Percentiles rank a stretch among this genome's conserved stretches.
phyloP scores from a whole-genome alignment of 2,797 vertebrate genomes.

The Kryptolebias ocellatus region DNA sequence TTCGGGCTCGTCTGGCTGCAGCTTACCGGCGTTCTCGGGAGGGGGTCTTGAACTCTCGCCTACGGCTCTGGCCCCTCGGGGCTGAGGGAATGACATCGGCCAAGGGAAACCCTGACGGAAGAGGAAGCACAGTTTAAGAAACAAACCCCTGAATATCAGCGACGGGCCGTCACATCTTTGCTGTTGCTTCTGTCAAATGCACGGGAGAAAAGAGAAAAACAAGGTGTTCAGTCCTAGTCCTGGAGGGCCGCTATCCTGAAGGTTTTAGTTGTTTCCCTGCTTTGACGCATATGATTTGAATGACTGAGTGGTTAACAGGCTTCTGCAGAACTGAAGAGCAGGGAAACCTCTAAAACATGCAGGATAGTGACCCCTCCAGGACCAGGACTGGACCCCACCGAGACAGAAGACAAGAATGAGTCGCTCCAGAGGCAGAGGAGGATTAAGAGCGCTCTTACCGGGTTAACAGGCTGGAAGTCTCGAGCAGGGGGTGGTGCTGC shows the following conservation, averaged over 20 bases:
- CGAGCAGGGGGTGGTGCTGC: slow-evolving; percentile 82
- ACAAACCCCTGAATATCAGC: neutral
- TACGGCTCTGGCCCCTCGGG: slow-evolving; percentile 84
- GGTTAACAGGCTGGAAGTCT: slow-evolving; percentile 87
- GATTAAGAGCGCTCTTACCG: slow-evolving; percentile 75
- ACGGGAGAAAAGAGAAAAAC: neutral
- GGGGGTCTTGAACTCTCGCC: slow-evolving; percentile 84
- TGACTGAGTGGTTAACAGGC: no score
- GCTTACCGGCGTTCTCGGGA: slow-evolving; percentile 88
- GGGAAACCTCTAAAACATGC: no score
- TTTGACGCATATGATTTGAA: no score
- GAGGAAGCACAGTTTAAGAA: slow-evolving; percentile 11
- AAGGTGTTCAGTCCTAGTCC: no score
- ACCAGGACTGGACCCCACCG: no score
- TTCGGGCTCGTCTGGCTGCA: neutral
- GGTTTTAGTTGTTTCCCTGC: no score
- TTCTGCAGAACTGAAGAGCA: no score
- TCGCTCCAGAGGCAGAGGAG: slow-evolving; percentile 46
- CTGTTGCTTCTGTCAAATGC: neutral
- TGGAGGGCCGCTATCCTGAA: no score
- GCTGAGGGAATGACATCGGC: slow-evolving; percentile 86
- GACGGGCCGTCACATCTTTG: slow-evolving; percentile 38
- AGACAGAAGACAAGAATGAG: slow-evolving; percentile 28
- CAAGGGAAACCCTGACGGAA: slow-evolving; percentile 87
- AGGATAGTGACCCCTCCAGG: no score